phyloP scores from a whole-genome alignment of 2,113 vertebrate genomes.

The Triplophysa rosa region DNA sequence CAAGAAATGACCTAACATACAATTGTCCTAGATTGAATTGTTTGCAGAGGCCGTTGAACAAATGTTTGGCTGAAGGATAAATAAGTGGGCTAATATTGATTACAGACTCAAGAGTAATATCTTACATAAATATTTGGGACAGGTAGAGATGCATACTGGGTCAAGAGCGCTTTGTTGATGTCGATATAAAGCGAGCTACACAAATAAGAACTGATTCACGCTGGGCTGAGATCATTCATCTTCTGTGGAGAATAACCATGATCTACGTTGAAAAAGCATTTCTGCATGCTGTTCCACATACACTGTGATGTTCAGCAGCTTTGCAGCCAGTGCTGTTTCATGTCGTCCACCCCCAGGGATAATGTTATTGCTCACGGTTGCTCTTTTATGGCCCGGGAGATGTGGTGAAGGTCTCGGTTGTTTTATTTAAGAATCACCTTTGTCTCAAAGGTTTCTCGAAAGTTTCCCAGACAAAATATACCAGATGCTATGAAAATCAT shows the following conservation, averaged over 20 bases:
- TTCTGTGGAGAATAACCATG: not conserved
- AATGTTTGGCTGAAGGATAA: constrained; percentile 27
- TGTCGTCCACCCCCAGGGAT: not conserved
- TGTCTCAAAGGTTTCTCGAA: no score
- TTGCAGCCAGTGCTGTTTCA: not conserved
- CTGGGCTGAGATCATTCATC: constrained; percentile 14
- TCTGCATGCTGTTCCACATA: not conserved
- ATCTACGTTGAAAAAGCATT: not conserved
- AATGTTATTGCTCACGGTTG: no score
- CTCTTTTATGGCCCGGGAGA: no score
- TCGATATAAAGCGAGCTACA: not conserved
- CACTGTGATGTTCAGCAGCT: not conserved
- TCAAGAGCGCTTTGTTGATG: constrained; percentile 2
- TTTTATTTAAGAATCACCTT: no score
- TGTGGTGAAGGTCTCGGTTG: no score
- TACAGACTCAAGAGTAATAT: constrained; percentile 24
- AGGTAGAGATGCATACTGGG: constrained; percentile 20
- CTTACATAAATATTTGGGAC: constrained; percentile 31
- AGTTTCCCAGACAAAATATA: no score
- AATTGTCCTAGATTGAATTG: constrained; percentile 14
- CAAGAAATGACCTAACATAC: not conserved
- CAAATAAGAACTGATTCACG: constrained; percentile 23
- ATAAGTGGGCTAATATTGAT: constrained; percentile 34
- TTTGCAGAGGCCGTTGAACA: constrained; percentile 10
- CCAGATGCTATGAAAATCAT: no score